phyloP scores from a whole-genome alignment of 2,113 vertebrate species.

The Dendrocopos noguchii region DNA sequence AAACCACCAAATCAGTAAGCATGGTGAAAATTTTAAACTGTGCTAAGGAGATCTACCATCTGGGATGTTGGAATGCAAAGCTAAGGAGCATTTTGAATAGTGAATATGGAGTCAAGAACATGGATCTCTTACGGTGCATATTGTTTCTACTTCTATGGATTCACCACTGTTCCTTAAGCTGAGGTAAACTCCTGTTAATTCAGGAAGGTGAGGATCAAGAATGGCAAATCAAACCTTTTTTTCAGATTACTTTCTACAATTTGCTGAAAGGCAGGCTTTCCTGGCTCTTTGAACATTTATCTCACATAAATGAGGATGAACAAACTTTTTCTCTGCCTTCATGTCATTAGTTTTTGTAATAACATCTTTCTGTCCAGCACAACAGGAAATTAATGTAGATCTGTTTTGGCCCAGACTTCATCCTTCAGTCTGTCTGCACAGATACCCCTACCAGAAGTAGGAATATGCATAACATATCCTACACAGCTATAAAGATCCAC shows the following conservation, averaged over 20 bases:
- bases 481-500: not conserved
- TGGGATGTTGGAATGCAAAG: conserved; percentile 6
- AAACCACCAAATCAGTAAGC: not conserved
- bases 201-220: not conserved
- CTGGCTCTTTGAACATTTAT: not conserved
- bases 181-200: not conserved
- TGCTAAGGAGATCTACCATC: conserved; percentile 12
- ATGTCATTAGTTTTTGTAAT: not conserved
- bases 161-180: not conserved
- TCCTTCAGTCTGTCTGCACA: not conserved
- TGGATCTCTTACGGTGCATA: not conserved
- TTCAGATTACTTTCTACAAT: not conserved
- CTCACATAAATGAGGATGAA: not conserved
- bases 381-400: not conserved
- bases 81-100: not conserved
- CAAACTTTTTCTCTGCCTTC: not conserved
- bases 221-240: not conserved
- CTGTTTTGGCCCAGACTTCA: not conserved
- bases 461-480: not conserved
- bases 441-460: not conserved
- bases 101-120: not conserved
- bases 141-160: conserved; percentile 34
- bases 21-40: not conserved
- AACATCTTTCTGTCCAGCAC: not conserved
- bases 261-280: not conserved